phyloP scores from a whole-genome alignment of 2,888 invertebrate species.

The Oscheius sp. region DNA sequence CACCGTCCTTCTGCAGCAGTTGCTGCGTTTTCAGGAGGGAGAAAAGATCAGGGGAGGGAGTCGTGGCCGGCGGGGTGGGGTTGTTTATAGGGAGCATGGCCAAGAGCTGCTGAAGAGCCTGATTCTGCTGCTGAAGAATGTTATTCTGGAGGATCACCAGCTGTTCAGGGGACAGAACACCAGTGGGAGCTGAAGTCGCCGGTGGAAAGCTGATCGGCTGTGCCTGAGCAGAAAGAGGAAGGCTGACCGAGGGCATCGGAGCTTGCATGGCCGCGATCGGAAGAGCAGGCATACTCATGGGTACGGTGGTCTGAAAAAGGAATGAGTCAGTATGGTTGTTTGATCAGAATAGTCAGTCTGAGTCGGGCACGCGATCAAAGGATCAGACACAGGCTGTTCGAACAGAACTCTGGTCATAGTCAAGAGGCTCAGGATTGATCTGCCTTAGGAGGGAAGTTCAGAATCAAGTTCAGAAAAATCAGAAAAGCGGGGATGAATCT shows the following conservation, averaged over 20 bases:
- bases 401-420: not conserved
- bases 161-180: constrained; percentile 11
- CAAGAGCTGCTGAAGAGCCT: constrained; percentile 26
- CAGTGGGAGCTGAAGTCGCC: not conserved
- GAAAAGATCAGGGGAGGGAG: constrained; percentile 14
- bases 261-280: constrained; percentile 8
- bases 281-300: constrained; percentile 15
- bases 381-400: not conserved
- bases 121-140: constrained; percentile 31
- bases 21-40: constrained; percentile 10
- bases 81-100: not conserved
- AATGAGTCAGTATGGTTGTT: not conserved
- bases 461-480: not conserved
- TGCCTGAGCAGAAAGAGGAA: constrained; percentile 1
- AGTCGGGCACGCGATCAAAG: too few species aligned
- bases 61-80: constrained; percentile 10
- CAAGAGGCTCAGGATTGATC: not conserved
- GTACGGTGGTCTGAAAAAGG: constrained; percentile 22
- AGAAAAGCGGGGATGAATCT: not conserved
- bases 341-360: too few species aligned
- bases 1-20: not conserved
- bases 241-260: not conserved
- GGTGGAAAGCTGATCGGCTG: not conserved
- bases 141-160: constrained; percentile 26
- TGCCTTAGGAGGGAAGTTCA: not conserved